Evolutionary conservation across 2,888 invertebrate genomes (phyloP).

Genomic region (Heliconius ethilla): DNA sequence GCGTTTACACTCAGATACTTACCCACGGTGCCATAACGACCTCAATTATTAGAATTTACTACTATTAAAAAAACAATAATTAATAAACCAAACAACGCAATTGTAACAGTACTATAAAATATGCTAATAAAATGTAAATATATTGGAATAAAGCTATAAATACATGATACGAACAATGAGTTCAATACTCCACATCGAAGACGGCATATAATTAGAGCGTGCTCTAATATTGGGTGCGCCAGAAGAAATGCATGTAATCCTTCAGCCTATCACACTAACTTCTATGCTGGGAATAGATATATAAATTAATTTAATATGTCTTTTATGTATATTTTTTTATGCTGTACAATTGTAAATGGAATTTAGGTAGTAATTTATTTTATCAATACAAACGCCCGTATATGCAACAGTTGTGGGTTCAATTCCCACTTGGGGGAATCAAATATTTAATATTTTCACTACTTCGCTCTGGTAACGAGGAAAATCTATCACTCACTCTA

Average conservation of each 20-base stretch:
- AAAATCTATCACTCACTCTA: not conserved
- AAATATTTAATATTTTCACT: not conserved
- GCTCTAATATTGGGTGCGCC: slow-evolving; percentile 67
- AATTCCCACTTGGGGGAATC: not conserved
- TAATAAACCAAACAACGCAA: not conserved
- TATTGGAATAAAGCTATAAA: slow-evolving; percentile 16
- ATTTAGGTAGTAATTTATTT: no score
- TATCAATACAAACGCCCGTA: no score
- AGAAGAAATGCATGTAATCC: slow-evolving; percentile 56
- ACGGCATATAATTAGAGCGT: slow-evolving; percentile 57
- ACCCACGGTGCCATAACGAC: no score
- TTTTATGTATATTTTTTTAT: not conserved
- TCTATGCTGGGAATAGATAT: not conserved
- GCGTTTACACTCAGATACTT: no score
- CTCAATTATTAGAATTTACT: no score
- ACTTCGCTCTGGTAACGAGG: not conserved
- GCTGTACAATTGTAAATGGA: no score
- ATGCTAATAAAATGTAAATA: slow-evolving; percentile 21
- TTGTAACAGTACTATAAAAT: not conserved
- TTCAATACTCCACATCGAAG: slow-evolving; percentile 36
- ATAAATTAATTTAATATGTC: no score
- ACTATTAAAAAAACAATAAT: not conserved
- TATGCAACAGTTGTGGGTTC: not conserved
- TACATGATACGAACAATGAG: slow-evolving; percentile 33
- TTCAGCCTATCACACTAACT: slow-evolving; percentile 18